Conservation (phyloP, 2,888 invertebrate genomes). For the Noctua janthe region DNA sequence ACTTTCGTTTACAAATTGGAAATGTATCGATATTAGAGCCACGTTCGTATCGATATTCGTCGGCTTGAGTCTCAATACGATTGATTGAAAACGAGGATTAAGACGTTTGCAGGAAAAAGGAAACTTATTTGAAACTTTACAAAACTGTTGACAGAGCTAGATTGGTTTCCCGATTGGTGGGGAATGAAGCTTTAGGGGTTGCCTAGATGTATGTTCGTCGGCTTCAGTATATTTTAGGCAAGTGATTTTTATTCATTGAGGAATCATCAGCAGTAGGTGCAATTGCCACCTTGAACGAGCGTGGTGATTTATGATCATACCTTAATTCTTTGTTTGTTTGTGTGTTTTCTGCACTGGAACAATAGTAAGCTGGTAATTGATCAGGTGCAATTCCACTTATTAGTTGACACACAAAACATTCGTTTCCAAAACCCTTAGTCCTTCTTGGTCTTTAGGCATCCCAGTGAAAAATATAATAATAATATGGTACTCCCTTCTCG, state of each 20-base stretch:
- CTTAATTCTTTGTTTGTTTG: not conserved
- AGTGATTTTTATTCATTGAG: not conserved
- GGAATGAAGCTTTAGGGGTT: not conserved
- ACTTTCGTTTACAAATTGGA: conserved; percentile 9
- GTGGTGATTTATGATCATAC: not conserved
- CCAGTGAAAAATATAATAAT: not conserved
- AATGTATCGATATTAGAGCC: conserved; percentile 16
- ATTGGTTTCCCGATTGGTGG: conserved; percentile 14
- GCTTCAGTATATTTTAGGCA: too few species aligned
- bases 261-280: not conserved
- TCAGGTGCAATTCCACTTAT: not conserved
- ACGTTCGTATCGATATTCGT: not conserved
- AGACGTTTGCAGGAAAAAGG: conserved; percentile 5
- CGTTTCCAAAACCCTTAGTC: not conserved
- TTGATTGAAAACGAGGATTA: conserved; percentile 9
- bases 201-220: not conserved
- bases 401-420: not conserved
- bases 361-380: not conserved
- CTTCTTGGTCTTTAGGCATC: not conserved
- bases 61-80: not conserved
- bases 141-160: conserved; percentile 32
- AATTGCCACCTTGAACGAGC: not conserved
- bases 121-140: conserved; percentile 27
- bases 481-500: not conserved
- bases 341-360: not conserved